A percentile compares a stretch with the other conserved stretches of the same genome.
Evolutionary conservation across 2,113 vertebrate genomes (phyloP).

Genomic region (Urocolius indicus): DNA sequence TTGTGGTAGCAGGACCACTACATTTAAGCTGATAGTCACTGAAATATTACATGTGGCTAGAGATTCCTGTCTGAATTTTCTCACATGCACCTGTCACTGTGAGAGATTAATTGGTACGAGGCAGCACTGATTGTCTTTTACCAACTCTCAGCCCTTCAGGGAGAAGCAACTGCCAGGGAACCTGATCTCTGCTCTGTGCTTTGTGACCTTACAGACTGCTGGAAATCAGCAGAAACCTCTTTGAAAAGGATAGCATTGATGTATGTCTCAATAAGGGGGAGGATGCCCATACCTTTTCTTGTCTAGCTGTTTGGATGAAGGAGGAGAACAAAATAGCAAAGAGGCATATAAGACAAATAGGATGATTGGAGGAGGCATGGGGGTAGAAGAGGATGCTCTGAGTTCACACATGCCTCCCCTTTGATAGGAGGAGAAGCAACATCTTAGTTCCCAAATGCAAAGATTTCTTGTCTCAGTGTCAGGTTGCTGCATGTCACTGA

Average conservation of each 20-base stretch:
- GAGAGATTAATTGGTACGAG: not conserved
- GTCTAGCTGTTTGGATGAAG: not conserved
- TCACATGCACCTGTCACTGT: not conserved
- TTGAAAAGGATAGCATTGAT: not conserved
- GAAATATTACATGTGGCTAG: not conserved
- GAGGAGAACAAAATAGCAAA: not conserved
- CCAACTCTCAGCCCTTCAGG: not conserved
- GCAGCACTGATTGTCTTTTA: not conserved
- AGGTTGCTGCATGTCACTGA: not conserved
- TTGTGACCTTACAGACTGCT: not conserved
- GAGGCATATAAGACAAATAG: not conserved
- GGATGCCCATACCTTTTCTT: not conserved
- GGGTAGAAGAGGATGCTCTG: not conserved
- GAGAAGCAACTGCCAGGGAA: not conserved
- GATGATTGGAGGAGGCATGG: not conserved
- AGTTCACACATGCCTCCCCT: not conserved
- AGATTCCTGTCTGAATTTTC: not conserved
- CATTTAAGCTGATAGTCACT: not conserved
- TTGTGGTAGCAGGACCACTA: not conserved
- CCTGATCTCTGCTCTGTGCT: not conserved
- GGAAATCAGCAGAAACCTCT: not conserved
- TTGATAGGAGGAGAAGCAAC: not conserved
- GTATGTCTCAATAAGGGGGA: not conserved
- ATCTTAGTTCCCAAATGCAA: not conserved
- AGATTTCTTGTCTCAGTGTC: not conserved